Evolutionary conservation across 2,888 invertebrate species (phyloP), one percentile per base, ranked within the genome.

Genomic region (Spialia ferax): DNA sequence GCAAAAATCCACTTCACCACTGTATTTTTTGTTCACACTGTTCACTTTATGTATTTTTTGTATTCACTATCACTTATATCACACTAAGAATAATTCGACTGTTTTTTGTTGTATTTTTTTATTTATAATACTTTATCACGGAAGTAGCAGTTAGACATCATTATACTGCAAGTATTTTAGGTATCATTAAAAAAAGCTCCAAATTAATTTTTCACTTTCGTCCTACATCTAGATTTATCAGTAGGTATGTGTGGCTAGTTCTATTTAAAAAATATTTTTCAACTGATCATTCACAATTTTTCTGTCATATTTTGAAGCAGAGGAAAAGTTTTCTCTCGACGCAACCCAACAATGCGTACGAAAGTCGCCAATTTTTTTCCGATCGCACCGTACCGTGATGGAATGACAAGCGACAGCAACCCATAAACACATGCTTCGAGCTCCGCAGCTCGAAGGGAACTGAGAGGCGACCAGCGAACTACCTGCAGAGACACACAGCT

Each of bases 401-500:
- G n/a, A 62, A 63, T 48, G 54, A 32, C 66, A 69, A 56, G 56
- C 66, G 69, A 66, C 62, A 65, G 48, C 52, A 18, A 54, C 59
- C 45, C 63, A 63, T 69, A 10, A 69, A 69, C 70, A 75, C 84
- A 77, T 75, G 77, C 76, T 77, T 66, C 72, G 68, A 77, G 71
- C 79, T 73, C 84, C 78, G 74, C 75, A 72, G 87, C 84, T 85
- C 86, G 83, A 87, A 86, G 87, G 85, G 84, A 85, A 93, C 92
- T 93, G 87, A 86, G 81, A 79, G 82, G 79, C 74, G 77, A 81
- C 79, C 77, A 82, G 79, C 74, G 77, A 81, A 79, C 77, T 92
- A 93, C 93, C 93, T 93, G 93, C 93, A 93, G 80, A 86, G 88
- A 69, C 83, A 89, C 91, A 90, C 91, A 92, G 79, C 77, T 81